Evolutionary conservation across 1,140 invertebrate species (phyloP).

Genomic region (Hestina assimilis): DNA sequence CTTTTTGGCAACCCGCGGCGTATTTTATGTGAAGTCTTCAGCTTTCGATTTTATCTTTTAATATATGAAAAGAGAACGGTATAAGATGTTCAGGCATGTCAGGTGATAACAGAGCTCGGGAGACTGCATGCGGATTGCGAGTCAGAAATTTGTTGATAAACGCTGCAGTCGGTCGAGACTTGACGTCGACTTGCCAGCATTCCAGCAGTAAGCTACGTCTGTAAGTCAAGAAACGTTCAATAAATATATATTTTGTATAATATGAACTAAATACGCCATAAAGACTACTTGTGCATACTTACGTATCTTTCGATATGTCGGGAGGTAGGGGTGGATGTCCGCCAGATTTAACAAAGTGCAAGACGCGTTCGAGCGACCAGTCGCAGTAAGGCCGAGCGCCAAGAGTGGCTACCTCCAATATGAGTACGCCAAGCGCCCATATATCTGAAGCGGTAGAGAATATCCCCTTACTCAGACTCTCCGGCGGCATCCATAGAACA

Average conservation of each 20-base stretch:
- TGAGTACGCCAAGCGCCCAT: slow-evolving; percentile 90
- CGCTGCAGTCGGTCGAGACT: slow-evolving; percentile 84
- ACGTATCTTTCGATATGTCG: slow-evolving; percentile 88
- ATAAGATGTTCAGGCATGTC: not conserved
- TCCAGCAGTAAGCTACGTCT: slow-evolving; percentile 85
- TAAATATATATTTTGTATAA: not conserved
- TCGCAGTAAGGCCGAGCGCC: slow-evolving; percentile 93
- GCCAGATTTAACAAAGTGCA: slow-evolving; percentile 67
- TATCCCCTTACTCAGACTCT: slow-evolving; percentile 85
- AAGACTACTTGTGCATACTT: slow-evolving; percentile 67
- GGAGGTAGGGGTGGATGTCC: slow-evolving; percentile 87
- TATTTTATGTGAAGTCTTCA: too few species aligned
- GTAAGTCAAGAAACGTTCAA: slow-evolving; percentile 19
- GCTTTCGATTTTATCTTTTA: too few species aligned
- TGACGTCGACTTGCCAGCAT: slow-evolving; percentile 86
- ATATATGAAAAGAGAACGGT: too few species aligned
- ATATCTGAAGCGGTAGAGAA: slow-evolving; percentile 91
- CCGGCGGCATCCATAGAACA: slow-evolving; percentile 95
- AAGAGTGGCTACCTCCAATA: slow-evolving; percentile 92
- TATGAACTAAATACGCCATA: not conserved
- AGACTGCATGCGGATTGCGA: slow-evolving; percentile 14
- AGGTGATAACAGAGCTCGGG: slow-evolving; percentile 17
- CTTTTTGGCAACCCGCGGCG: too few species aligned
- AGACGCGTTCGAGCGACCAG: slow-evolving; percentile 87
- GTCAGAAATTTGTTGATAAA: slow-evolving; percentile 78